Conservation (phyloP, 2,888 invertebrate species). For the Cantharis rufa region DNA sequence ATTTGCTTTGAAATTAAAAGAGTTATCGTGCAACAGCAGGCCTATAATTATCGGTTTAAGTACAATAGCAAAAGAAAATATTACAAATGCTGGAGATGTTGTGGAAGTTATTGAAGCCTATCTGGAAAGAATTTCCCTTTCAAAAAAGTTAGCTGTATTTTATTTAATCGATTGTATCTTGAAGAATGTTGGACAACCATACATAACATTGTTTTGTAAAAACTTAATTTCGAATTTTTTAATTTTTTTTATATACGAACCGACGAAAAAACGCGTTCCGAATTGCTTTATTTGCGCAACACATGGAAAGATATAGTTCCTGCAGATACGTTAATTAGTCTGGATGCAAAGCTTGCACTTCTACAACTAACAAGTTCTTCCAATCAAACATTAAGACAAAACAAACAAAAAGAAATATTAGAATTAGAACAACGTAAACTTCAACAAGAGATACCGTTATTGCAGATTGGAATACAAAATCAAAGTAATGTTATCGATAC, state of each 20-base stretch:
- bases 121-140: not conserved
- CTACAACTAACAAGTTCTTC: not conserved
- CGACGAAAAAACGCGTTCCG: no score
- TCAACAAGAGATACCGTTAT: not conserved
- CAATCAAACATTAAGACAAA: not conserved
- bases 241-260: not conserved
- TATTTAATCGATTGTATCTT: not conserved
- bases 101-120: not conserved
- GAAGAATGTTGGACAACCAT: not conserved
- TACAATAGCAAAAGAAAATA: no score
- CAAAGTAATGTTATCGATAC: not conserved
- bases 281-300: not conserved
- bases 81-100: no score
- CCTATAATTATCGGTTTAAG: no score
- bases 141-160: not conserved
- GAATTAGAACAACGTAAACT: not conserved
- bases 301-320: not conserved
- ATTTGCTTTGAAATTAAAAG: no score
- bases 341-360: not conserved
- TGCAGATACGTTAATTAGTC: not conserved
- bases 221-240: not conserved
- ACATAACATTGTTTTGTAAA: not conserved
- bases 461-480: not conserved
- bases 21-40: no score
- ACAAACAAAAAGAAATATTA: not conserved